These are phyloP conservation scores for Melangyna quadrimaculata DNA, from an alignment of 2,888 invertebrate genomes.

Conservation along the genomic window DNA sequence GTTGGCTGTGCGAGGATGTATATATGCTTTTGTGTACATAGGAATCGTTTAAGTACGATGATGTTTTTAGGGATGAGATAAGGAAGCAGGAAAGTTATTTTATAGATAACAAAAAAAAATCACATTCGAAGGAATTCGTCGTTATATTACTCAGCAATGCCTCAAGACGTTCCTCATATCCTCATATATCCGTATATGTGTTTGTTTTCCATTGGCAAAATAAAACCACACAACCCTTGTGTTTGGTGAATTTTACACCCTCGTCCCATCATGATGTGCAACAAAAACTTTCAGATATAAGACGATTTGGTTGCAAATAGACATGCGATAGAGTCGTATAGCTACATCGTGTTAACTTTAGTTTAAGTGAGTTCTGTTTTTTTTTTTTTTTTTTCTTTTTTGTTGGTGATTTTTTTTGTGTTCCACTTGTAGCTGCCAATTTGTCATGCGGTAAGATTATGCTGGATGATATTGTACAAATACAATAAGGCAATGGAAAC, in stretches of 20 bases:
- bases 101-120: not conserved
- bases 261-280: conserved; percentile 52
- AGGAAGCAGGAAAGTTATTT: not conserved
- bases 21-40: conserved; percentile 10
- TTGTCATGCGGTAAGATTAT: not conserved
- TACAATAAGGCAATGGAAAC: not conserved
- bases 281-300: conserved; percentile 54
- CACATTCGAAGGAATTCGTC: conserved; percentile 3
- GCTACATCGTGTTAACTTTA: conserved; percentile 41
- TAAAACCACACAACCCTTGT: conserved; percentile 17
- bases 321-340: conserved; percentile 22
- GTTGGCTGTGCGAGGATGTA: conserved; percentile 31
- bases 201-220: not conserved
- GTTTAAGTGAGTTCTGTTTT: conserved; percentile 49
- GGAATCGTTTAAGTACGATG: conserved; percentile 23
- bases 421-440: conserved; percentile 5
- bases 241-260: conserved; percentile 31
- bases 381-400: conserved; percentile 23
- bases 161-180: not conserved
- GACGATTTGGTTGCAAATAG: conserved; percentile 52
- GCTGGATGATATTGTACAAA: not conserved
- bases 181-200: not conserved
- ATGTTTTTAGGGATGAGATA: conserved; percentile 25
- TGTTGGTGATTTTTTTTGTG: too few species aligned
- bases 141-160: not conserved